Evolutionary conservation across 2,888 invertebrate genomes (phyloP).

Genomic region (Hemithea aestivaria): DNA sequence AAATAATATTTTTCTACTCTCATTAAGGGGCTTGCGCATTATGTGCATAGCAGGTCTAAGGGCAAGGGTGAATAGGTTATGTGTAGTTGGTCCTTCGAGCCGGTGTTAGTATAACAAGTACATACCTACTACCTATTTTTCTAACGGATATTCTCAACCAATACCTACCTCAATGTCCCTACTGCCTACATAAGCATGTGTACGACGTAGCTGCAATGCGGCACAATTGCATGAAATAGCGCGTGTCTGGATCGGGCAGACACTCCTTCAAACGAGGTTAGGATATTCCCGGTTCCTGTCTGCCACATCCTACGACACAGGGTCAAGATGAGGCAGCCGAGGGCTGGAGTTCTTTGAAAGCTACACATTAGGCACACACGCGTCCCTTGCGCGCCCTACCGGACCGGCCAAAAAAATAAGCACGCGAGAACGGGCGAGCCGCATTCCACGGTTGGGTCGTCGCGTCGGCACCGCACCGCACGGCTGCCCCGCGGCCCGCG

Average conservation of each 20-base stretch:
- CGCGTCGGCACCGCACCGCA: conserved; percentile 36
- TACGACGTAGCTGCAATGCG: conserved; percentile 24
- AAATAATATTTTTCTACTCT: too few species aligned
- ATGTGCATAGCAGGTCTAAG: too few species aligned
- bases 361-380: conserved; percentile 1
- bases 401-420: conserved; percentile 57
- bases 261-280: neutral
- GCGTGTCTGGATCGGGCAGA: conserved; percentile 5
- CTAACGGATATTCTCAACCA: too few species aligned
- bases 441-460: conserved; percentile 74
- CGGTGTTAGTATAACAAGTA: too few species aligned
- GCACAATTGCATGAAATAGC: conserved; percentile 15
- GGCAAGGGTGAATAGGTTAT: too few species aligned
- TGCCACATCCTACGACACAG: neutral
- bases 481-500: conserved; percentile 25
- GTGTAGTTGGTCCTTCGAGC: too few species aligned
- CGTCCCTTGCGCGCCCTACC: conserved; percentile 40
- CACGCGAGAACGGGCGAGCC: conserved; percentile 67
- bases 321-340: too few species aligned
- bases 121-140: too few species aligned
- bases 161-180: too few species aligned
- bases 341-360: too few species aligned
- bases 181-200: too few species aligned
- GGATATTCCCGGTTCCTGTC: neutral
- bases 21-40: too few species aligned